Evolutionary conservation across 2,888 invertebrate genomes (phyloP), one percentile per base, ranked within the genome.

Genomic region (Xestia c-nigrum): DNA sequence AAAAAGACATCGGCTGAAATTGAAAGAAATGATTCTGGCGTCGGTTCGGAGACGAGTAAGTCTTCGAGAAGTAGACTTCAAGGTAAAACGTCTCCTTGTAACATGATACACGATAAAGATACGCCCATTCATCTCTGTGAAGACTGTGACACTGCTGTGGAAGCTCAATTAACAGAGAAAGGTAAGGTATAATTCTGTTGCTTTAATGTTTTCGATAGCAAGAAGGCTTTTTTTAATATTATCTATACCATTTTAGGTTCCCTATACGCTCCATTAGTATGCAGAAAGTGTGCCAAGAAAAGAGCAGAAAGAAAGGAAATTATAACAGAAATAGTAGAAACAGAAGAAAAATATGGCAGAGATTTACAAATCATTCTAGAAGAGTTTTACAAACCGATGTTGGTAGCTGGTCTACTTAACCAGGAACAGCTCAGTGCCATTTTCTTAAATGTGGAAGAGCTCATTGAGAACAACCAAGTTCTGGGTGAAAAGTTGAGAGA

Each of bases 311-410:
- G 99, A 74, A 99, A 99, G 91, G 99, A 99, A 96, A 99, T 99
- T 55, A 98, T 99, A 72, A 98, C 98, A 6, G 99, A 99, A 97
- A 99, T 99, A 81, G 98, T 99, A 7, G 99, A 99, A 95, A 99
- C 99, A 3, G 99, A 99, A 95, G 98, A 99, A 92, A 99, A 99
- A 91, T 99, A 99, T 92, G 99, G 99, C 38, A 97, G 99, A 73
- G 99, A 99, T 94, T 96, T 99, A 89, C 98, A 98, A 92, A 99
- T 99, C 76, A 98, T 99, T 88, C 97, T 99, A 88, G 99, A 99
- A 93, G 99, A 99, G 94, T 99, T 99, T 93, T 98, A 98, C 93
- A 98, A 98, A 90, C 99, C 99, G 0, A 99, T 99, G 98, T 97
- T 99, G 89, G 98, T 99, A 57, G 99, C 99, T 76, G 99, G 99